Conservation (phyloP, 2,888 invertebrate species). For the Venusia cambrica region DNA sequence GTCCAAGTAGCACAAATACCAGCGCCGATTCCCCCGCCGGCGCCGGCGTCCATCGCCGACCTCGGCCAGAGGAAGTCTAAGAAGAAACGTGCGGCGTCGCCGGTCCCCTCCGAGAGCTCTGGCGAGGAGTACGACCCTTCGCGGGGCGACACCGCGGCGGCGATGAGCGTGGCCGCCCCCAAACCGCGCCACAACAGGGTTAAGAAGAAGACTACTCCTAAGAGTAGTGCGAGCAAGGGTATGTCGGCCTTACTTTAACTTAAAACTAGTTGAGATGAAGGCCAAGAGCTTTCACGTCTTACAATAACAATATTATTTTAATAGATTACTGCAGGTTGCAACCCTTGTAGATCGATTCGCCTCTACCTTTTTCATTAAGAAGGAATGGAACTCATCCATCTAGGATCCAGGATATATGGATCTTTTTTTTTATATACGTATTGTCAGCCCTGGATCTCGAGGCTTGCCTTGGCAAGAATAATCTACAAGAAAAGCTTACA, state of each 20-base stretch:
- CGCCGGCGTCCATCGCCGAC: slow-evolving; percentile 61
- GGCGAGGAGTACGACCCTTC: slow-evolving; percentile 74
- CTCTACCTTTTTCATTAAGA: too few relatives aligned
- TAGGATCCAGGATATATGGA: too few relatives aligned
- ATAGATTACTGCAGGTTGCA: too few relatives aligned
- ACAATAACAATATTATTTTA: too few relatives aligned
- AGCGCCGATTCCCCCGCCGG: slow-evolving; percentile 46
- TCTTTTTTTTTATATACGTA: too few relatives aligned
- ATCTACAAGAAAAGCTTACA: too few relatives aligned
- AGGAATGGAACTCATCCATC: too few relatives aligned
- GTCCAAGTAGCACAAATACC: slow-evolving; percentile 10
- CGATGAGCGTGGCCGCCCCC: slow-evolving; percentile 67
- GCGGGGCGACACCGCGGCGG: slow-evolving; percentile 61
- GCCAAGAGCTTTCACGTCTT: slow-evolving; percentile 1
- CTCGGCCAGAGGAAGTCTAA: slow-evolving; percentile 69
- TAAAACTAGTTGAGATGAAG: slow-evolving; percentile 1
- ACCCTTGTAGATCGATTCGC: too few relatives aligned
- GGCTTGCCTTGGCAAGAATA: too few relatives aligned
- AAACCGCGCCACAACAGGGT: slow-evolving; percentile 58
- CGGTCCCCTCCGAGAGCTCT: slow-evolving; percentile 65
- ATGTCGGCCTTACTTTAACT: slow-evolving; percentile 5
- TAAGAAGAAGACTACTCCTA: slow-evolving; percentile 57
- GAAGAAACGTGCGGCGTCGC: slow-evolving; percentile 67
- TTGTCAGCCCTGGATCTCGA: too few relatives aligned
- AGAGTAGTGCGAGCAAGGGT: slow-evolving; percentile 56